Evolutionary conservation across 2,113 vertebrate species (phyloP).

Genomic region (Eulemur rufifrons): DNA sequence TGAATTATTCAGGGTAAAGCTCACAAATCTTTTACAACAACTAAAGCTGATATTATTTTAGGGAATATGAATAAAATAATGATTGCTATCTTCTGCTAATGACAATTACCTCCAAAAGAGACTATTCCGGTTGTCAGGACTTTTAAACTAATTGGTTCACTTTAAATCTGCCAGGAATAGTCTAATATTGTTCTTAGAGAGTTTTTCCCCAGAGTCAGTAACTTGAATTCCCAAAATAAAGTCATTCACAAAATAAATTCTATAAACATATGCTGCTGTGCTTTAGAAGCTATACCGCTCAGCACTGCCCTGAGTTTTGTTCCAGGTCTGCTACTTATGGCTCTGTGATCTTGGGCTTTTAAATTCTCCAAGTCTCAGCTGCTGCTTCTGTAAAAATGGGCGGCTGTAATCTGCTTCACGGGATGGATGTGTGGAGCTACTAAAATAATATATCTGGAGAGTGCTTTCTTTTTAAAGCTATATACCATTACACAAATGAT

Average conservation of each 20-base stretch:
- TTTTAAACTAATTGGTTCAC: conserved; percentile 60
- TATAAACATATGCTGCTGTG: conserved; percentile 5
- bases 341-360: background rate
- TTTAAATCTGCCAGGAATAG: background rate
- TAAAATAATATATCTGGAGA: background rate
- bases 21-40: conserved; percentile 20
- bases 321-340: background rate
- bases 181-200: conserved; percentile 42
- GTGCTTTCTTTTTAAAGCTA: background rate
- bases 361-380: background rate
- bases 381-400: background rate
- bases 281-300: background rate
- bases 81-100: conserved; percentile 1
- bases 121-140: conserved; percentile 43
- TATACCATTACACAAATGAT: background rate
- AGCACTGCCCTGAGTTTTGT: background rate
- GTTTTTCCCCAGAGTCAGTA: conserved; percentile 21
- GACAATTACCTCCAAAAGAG: conserved; percentile 25
- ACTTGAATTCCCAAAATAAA: conserved; percentile 48
- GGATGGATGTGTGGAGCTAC: background rate
- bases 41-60: conserved; percentile 26
- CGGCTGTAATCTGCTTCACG: background rate
- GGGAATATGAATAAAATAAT: conserved; percentile 19
- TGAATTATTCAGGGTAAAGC: background rate
- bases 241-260: conserved; percentile 41